phyloP scores from a whole-genome alignment of 2,113 vertebrate species.

The Arenaria interpres region DNA sequence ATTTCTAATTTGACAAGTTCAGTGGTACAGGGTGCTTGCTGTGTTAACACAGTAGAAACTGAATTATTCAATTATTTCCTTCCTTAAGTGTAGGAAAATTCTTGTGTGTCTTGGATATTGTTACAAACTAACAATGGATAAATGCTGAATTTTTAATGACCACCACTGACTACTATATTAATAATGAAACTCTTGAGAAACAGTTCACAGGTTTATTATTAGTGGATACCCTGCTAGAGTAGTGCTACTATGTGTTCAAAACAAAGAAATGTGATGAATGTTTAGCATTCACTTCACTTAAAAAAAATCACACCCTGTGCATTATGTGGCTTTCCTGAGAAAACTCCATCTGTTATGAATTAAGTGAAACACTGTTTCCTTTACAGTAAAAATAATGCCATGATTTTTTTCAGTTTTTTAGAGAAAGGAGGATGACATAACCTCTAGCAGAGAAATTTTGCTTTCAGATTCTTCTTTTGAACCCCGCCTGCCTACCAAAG shows the following conservation, averaged over 20 bases:
- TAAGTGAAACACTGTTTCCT: slow-evolving; percentile 33
- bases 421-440: slow-evolving; percentile 19
- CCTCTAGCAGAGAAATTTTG: slow-evolving; percentile 13
- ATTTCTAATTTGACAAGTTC: not conserved
- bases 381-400: slow-evolving; percentile 33
- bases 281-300: slow-evolving; percentile 41
- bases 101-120: not conserved
- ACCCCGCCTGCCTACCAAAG: slow-evolving; percentile 11
- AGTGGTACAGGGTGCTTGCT: not conserved
- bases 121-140: slow-evolving; percentile 1
- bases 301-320: slow-evolving; percentile 53
- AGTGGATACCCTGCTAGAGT: slow-evolving; percentile 4
- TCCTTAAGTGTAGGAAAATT: not conserved
- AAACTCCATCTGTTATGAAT: slow-evolving; percentile 57
- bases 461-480: slow-evolving; percentile 55
- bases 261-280: slow-evolving; percentile 50
- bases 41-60: slow-evolving; percentile 15
- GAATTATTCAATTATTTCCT: slow-evolving; percentile 25
- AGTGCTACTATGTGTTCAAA: slow-evolving; percentile 46
- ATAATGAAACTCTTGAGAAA: slow-evolving; percentile 18
- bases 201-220: slow-evolving; percentile 30
- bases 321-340: slow-evolving; percentile 63
- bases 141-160: slow-evolving; percentile 44
- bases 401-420: not conserved
- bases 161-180: slow-evolving; percentile 3